These are phyloP conservation scores for Eledona agricola DNA, from an alignment of 2,888 invertebrate species.

Conservation along the genomic window DNA sequence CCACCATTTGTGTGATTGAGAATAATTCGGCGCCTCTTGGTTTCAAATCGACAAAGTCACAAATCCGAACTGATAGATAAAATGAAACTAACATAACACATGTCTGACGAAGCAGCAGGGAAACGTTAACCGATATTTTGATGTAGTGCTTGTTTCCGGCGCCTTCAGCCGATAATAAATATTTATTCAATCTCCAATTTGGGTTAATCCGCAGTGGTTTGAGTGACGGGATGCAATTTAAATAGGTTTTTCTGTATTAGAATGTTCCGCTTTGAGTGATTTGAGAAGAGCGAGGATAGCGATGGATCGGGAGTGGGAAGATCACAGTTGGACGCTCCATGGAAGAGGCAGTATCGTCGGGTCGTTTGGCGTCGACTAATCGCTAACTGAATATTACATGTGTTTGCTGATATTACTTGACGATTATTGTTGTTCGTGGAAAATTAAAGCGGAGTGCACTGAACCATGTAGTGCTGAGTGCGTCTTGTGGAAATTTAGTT, in stretches of 20 bases:
- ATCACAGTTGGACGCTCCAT: conserved; percentile 40
- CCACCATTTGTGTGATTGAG: conserved; percentile 13
- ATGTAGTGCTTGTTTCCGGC: no score
- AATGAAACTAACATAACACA: no score
- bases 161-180: no score
- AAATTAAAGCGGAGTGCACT: conserved; percentile 6
- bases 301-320: conserved; percentile 35
- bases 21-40: neutral
- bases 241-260: conserved; percentile 21
- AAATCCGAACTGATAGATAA: no score
- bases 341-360: conserved; percentile 41
- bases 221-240: conserved; percentile 7
- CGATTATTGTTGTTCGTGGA: conserved; percentile 6
- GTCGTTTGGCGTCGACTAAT: conserved; percentile 40
- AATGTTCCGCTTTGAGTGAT: conserved; percentile 21
- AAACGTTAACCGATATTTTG: no score
- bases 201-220: neutral
- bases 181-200: no score
- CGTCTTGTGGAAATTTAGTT: neutral
- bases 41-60: no score
- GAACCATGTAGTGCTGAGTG: no score
- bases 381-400: conserved; percentile 28
- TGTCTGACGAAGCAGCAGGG: no score
- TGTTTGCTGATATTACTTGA: conserved; percentile 3
- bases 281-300: conserved; percentile 26